Base-by-base conservation (phyloP, 2,888 invertebrate genomes). In the Bibio marci region DNA sequence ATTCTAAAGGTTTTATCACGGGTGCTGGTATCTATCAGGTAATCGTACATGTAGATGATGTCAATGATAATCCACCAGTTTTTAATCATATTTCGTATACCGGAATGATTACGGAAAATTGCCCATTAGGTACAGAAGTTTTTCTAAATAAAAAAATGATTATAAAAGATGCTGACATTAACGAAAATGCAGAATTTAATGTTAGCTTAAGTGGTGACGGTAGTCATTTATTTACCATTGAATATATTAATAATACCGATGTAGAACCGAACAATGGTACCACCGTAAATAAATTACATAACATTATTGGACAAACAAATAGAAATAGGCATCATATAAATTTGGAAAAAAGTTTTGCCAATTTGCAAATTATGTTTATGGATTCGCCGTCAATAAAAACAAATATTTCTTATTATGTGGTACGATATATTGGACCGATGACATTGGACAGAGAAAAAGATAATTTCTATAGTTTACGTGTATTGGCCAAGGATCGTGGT, bases 11-110 rank as follows among this genome's bases (percentile, higher is more conserved):
- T 7, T 57, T 71, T 43, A 69, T 73, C 40, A 73, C 74, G 44
- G 76, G 75, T 7, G 76, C 77, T 36, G 80, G 79, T 3, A 76
- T 82, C 41, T 83, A 81, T 52, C 83, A 82, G 67, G 78, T 83
- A 1, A 77, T 75, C 11, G 70, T 88, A 25, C 65, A 75, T 39
- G 83, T 88, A 1, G 80, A 82, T 43, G 88, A 90, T 53, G 82
- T 82, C 44, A 88, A 90, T 52, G 88, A 88, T 52, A 87, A 87
- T 51, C 70, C 85, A 4, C 91, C 92, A 1, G 58, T 72, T 41
- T 91, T 92, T 55, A 76, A 78, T 46, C 61, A 70, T 11, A 53
- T 69, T 1, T 56, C 65, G 2, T 91, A 87, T 54, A 79, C 82
- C 49, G 85, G 86, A 2, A 67, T 69, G 43, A 76, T 92, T 13